Conservation (phyloP, 2,888 invertebrate species). For the Eilema griseolum region DNA sequence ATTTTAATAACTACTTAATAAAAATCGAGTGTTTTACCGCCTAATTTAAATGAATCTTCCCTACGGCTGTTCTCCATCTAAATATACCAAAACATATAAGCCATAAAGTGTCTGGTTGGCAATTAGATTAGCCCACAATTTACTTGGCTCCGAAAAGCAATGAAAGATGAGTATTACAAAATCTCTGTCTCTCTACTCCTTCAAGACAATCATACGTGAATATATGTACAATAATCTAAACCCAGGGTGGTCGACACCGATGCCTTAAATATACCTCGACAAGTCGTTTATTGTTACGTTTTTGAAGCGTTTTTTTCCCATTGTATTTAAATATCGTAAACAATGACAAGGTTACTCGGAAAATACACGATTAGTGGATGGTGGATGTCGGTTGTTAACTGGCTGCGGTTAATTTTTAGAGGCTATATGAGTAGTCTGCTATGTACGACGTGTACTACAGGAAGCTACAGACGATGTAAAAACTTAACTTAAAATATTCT, state of each 20-base stretch:
- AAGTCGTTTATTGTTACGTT: background rate
- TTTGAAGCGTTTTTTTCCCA: background rate
- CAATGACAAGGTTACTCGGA: background rate
- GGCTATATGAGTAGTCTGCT: background rate
- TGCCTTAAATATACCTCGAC: background rate
- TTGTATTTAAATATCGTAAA: background rate
- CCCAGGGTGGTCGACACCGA: background rate
- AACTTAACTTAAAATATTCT: background rate
- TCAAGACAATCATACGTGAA: background rate
- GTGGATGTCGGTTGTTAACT: conserved; percentile 3
- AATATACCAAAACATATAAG: too few relatives aligned
- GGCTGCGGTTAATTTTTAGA: background rate
- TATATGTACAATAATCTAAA: background rate
- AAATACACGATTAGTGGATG: background rate
- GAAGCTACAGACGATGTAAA: background rate
- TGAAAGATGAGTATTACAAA: too few relatives aligned
- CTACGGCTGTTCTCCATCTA: too few relatives aligned
- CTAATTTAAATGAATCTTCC: too few relatives aligned
- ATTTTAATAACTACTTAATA: too few relatives aligned
- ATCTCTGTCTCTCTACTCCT: background rate
- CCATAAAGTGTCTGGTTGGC: too few relatives aligned
- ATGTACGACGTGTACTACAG: background rate
- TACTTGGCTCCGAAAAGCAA: background rate
- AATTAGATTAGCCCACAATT: too few relatives aligned
- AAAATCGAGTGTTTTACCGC: too few relatives aligned